These are phyloP conservation scores for Lasioglossum baleicum DNA, from an alignment of 1,140 invertebrate genomes.

Conservation along the genomic window DNA sequence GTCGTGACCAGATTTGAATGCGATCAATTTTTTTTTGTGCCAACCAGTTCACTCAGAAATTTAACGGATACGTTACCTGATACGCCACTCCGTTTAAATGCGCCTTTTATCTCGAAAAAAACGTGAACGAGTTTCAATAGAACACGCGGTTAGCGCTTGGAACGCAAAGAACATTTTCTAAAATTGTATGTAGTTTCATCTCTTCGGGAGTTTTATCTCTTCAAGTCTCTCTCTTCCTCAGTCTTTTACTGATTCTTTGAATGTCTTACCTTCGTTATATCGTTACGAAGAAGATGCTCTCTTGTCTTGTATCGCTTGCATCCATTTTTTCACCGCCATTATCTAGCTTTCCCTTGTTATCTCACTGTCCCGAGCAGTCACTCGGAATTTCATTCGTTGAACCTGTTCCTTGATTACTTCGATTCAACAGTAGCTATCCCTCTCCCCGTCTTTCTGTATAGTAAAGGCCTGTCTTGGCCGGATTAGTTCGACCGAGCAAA, in stretches of 20 bases:
- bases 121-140: no score
- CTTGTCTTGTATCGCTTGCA: no score
- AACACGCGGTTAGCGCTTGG: no score
- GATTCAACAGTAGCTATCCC: background rate
- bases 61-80: no score
- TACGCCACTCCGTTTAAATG: no score
- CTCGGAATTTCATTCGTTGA: conserved; percentile 15
- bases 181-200: background rate
- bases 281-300: conserved; percentile 29
- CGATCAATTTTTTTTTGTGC: no score
- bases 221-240: background rate
- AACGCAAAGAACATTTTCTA: no score
- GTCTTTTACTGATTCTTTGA: conserved; percentile 21
- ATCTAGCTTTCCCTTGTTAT: background rate
- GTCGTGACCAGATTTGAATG: no score
- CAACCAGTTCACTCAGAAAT: no score
- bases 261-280: conserved; percentile 22
- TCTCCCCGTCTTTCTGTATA: background rate
- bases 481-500: conserved; percentile 9
- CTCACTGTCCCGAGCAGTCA: background rate
- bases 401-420: conserved; percentile 28
- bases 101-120: no score
- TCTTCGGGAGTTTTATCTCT: conserved; percentile 34
- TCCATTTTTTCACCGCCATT: background rate
- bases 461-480: background rate